Evolutionary conservation across 2,888 invertebrate species (phyloP).

Genomic region (Caenorhabditis wallacei): DNA sequence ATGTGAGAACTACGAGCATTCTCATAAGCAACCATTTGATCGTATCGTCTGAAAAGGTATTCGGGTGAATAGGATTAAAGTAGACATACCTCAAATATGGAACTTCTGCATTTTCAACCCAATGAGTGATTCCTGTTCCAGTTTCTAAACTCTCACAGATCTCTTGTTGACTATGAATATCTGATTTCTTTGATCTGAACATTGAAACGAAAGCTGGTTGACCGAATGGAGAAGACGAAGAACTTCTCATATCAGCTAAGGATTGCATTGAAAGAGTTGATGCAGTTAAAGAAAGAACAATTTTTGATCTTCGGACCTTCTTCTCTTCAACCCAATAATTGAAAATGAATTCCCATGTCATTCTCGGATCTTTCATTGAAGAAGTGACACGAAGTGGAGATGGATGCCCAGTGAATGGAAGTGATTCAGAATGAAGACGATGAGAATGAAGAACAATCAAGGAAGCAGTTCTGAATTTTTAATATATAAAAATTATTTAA

Average conservation of each 20-base stretch:
- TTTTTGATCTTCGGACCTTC: slow-evolving; percentile 11
- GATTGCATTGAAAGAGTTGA: slow-evolving; percentile 49
- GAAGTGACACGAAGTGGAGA: slow-evolving; percentile 46
- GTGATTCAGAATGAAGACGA: slow-evolving; percentile 58
- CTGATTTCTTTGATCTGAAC: slow-evolving; percentile 30
- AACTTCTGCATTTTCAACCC: slow-evolving; percentile 48
- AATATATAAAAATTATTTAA: not conserved
- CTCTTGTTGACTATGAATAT: slow-evolving; percentile 56
- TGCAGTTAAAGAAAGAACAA: slow-evolving; percentile 55
- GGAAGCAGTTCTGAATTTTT: slow-evolving; percentile 53
- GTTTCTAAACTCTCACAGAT: slow-evolving; percentile 43
- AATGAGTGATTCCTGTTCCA: slow-evolving; percentile 22
- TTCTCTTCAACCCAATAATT: slow-evolving; percentile 30
- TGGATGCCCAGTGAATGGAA: slow-evolving; percentile 60
- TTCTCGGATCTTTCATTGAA: slow-evolving; percentile 40
- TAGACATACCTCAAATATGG: slow-evolving; percentile 24
- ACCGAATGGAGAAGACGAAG: slow-evolving; percentile 41
- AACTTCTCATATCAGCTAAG: slow-evolving; percentile 14
- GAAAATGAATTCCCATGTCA: slow-evolving; percentile 35
- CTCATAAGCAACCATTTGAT: slow-evolving; percentile 57
- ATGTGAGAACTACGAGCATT: slow-evolving; percentile 34
- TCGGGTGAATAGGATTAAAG: not conserved
- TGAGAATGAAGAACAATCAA: slow-evolving; percentile 66
- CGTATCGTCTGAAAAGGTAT: slow-evolving; percentile 35
- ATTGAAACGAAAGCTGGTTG: slow-evolving; percentile 26